Base-by-base conservation (phyloP, 2,888 invertebrate species). In the Axea sp. region DNA sequence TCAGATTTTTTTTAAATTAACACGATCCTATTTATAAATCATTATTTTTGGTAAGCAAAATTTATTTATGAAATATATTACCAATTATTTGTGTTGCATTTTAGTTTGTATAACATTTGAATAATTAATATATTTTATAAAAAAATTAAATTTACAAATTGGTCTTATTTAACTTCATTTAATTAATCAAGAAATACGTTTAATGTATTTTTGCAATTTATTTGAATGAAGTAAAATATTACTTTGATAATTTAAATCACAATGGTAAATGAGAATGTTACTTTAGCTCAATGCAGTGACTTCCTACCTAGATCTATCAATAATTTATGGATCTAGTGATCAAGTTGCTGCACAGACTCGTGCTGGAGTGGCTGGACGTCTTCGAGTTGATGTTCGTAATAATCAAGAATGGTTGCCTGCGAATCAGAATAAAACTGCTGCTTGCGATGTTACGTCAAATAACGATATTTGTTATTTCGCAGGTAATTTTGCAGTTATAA, bases 271-370 rank as follows among this genome's bases (percentile, higher is more conserved):
- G 1, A 6, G 28, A 8, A 6, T 8, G 71, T 30, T 9, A 33
- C 47, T 55, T 26, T 9, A 93, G 93, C 77, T 93, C 15, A 90
- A 92, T 4, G 90, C 89, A 6, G 92, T 94, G 0, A 93, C 94
- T 19, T 92, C 93, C 6, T 94, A 88, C 84, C 88, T 96, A 89
- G 96, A 96, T 83, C 89, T 93, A 1, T 96, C 96, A 0, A 86
- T 94, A 22, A 93, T 96, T 0, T 96, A 96, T 82, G 96, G 96
- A 0, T 94, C 92, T 72, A 92, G 90, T 1, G 90, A 90, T 7
- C 88, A 90, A 26, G 91, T 93, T 73, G 92, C 92, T 8, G 89
- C 89, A 4, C 91, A 91, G 14, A 88, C 96, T 11, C 90, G 96
- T 3, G 90, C 92, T 4, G 91, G 91, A 80, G 88, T 89, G 31